Evolutionary conservation across 2,797 vertebrate species (phyloP).

Genomic region (Coendou prehensilis): DNA sequence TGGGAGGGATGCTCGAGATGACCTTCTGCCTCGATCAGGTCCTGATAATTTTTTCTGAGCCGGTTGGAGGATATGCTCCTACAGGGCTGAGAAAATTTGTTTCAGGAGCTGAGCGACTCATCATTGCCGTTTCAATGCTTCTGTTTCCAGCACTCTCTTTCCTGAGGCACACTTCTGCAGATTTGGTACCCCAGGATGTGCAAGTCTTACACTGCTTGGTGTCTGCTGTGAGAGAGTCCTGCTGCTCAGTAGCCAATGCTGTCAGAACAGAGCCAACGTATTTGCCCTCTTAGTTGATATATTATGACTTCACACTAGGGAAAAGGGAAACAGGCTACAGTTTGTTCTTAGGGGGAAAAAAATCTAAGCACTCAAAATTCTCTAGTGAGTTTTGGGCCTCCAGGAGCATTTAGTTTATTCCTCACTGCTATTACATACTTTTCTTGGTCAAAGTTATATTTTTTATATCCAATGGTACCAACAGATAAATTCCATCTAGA

Average conservation of each 20-base stretch:
- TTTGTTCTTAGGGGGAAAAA: not conserved
- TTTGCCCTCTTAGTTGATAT: not conserved
- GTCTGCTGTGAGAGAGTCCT: slow-evolving; percentile 56
- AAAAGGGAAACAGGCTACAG: not conserved
- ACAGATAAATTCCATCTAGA: not conserved
- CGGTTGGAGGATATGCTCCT: not conserved
- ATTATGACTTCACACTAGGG: not conserved
- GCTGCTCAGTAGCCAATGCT: slow-evolving; percentile 62
- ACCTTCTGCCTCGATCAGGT: fast-evolving
- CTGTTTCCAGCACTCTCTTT: slow-evolving; percentile 15
- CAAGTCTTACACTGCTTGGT: not conserved
- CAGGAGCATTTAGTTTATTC: not conserved
- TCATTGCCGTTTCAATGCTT: not conserved
- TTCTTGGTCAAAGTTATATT: not conserved
- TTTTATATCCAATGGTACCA: not conserved
- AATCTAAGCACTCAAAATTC: slow-evolving; percentile 8
- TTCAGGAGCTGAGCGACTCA: not conserved
- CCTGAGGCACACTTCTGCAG: slow-evolving; percentile 43
- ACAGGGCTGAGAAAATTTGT: not conserved
- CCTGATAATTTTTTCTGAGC: not conserved
- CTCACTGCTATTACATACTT: not conserved
- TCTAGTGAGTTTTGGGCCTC: not conserved
- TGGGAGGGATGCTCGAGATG: not conserved
- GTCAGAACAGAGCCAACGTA: slow-evolving; percentile 31
- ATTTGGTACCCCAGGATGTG: slow-evolving; percentile 16